Conservation (phyloP, 2,797 vertebrate genomes). For the Molossus molossus region DNA sequence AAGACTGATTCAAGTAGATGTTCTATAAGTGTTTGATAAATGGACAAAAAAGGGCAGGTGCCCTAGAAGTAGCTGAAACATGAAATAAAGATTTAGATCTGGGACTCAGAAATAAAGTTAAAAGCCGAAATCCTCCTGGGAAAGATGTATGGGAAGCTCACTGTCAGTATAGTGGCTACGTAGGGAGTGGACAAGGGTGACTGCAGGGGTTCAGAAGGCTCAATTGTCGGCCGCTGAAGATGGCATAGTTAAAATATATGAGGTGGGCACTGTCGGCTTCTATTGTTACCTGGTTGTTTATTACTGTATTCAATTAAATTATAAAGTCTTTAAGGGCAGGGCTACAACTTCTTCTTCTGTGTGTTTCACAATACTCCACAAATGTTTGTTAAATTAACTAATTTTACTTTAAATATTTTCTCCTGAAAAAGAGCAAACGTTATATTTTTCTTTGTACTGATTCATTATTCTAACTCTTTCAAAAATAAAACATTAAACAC, state of each 20-base stretch:
- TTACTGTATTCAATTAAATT: slow-evolving; percentile 44
- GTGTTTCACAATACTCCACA: background rate
- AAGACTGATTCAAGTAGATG: slow-evolving; percentile 7
- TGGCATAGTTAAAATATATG: background rate
- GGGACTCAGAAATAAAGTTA: background rate
- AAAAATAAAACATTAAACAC: slow-evolving; percentile 39
- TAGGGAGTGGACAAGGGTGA: background rate
- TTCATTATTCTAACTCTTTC: slow-evolving; percentile 51
- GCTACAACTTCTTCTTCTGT: slow-evolving; percentile 51
- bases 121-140: background rate
- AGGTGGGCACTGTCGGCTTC: background rate
- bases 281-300: background rate
- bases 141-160: background rate
- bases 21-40: slow-evolving; percentile 5
- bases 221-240: background rate
- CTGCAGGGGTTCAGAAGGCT: background rate
- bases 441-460: slow-evolving; percentile 8
- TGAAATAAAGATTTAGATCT: background rate
- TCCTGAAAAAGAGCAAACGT: slow-evolving; percentile 23
- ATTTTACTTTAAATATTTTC: slow-evolving; percentile 51
- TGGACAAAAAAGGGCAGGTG: background rate
- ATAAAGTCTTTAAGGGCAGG: slow-evolving; percentile 1
- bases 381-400: slow-evolving; percentile 50
- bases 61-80: background rate
- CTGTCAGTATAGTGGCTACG: background rate